Evolutionary conservation across 2,797 vertebrate species (phyloP), one percentile per base, ranked within the genome.

Genomic region (Hybognathus amarus): DNA sequence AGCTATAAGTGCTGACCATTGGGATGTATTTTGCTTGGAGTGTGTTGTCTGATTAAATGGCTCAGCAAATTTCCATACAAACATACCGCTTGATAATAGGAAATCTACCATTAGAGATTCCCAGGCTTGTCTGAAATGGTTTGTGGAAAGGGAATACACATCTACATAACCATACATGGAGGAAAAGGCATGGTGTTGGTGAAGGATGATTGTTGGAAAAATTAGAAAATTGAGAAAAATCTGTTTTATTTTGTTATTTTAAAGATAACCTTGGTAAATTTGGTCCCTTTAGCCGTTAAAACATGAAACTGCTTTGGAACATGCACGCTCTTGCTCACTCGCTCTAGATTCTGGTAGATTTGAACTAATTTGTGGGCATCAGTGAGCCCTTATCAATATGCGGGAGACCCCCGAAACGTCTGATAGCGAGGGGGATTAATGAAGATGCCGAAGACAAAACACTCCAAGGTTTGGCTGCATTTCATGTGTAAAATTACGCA

Each of bases 11-110:
- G 83, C 77, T 86, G 87, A 87, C 84, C 73, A 61, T 42, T 84
- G 82, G 75, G 79, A 70, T 56, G 78, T 79, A 77, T 56, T 69
- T 86, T 86, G 56, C 63, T 47, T 36, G 63, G 38, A 84, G 80
- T 70, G 77, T 84, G 79, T 78, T 86, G 69, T 84, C 52, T 84
- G 74, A 86, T 84, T 87, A 85, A 79, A 70, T 45, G 42, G 59
- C 75, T 86, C 82, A 86, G 84, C 87, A 87, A 63, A 87, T 85
- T 82, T 84, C 67, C 79, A 73, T 69, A 59, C 56, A 81, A 77
- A 68, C 77, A 81, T 47, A 33, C 67, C 40, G 67, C 68, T 27
- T 67, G 50, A 38, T 80, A 76, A n/a, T 45, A 74, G 81, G 74
- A 77, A 81, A 82, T 52, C 68, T 50, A 38, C 74, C 77, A 69